These are phyloP conservation scores for Balaenoptera acutorostrata DNA, from an alignment of 2,113 vertebrate genomes.

Conservation along the genomic window DNA sequence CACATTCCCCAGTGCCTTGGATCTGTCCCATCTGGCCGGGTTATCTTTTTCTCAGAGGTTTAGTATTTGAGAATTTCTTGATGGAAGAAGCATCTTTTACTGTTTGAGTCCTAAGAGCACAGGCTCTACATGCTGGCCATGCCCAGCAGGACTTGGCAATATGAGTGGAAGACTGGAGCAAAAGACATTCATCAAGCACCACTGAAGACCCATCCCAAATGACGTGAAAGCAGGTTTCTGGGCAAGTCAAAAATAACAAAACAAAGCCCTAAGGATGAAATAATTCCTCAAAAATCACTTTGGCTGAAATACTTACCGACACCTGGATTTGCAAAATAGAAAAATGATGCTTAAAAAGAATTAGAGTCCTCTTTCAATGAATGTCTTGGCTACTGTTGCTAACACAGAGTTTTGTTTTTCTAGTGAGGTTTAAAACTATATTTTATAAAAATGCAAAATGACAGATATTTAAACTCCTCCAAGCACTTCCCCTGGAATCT, in stretches of 20 bases:
- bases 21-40: neutral
- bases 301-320: conserved; percentile 52
- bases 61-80: neutral
- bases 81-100: neutral
- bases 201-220: neutral
- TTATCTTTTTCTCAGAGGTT: neutral
- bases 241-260: conserved; percentile 43
- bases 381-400: conserved; percentile 37
- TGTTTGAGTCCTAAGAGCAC: neutral
- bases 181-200: neutral
- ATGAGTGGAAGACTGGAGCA: neutral
- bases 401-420: conserved; percentile 50
- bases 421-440: conserved; percentile 39
- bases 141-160: neutral
- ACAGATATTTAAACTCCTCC: conserved; percentile 18
- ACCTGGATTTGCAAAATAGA: conserved; percentile 51
- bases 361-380: conserved; percentile 35
- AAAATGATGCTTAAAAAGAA: conserved; percentile 44
- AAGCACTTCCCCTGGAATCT: neutral
- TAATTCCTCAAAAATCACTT: conserved; percentile 59
- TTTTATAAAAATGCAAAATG: conserved; percentile 57
- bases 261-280: conserved; percentile 51
- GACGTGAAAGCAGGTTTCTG: neutral
- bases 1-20: neutral
- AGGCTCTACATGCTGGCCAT: neutral